These are phyloP conservation scores for Pangasius mekongensis DNA, from an alignment of 2,797 vertebrate species.

Conservation along the genomic window DNA sequence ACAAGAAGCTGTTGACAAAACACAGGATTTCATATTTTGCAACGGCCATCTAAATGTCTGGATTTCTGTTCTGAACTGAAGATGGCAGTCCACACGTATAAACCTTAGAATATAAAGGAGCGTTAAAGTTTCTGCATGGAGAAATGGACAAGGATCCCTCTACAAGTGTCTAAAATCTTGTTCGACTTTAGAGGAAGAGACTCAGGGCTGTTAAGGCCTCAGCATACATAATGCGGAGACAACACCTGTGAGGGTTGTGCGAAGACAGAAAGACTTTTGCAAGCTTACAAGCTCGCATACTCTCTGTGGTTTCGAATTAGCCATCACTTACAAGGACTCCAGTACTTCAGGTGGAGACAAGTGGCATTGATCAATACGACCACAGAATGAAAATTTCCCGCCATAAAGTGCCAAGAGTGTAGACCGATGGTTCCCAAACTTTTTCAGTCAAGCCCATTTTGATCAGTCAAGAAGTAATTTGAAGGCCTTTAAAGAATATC, in stretches of 20 bases:
- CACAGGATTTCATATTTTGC: neutral
- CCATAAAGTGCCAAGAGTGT: neutral
- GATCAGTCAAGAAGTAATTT: too few relatives aligned
- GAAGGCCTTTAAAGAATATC: too few relatives aligned
- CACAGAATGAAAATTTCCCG: neutral
- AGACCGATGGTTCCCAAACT: neutral
- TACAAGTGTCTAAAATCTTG: neutral
- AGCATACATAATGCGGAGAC: neutral
- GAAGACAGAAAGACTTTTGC: neutral
- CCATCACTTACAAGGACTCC: neutral
- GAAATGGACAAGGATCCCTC: neutral
- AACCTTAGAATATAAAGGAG: neutral
- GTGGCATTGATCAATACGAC: neutral
- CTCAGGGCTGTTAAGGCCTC: neutral
- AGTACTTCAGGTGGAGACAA: neutral
- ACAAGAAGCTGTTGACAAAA: neutral
- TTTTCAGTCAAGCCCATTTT: neutral
- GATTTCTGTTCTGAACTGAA: neutral
- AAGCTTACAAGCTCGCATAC: neutral
- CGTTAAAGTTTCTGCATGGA: neutral
- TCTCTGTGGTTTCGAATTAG: neutral
- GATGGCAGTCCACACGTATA: neutral
- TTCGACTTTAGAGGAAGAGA: neutral
- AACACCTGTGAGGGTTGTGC: neutral
- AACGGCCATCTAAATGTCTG: neutral